These are phyloP conservation scores for Mionectes macconnelli DNA, from an alignment of 2,113 vertebrate species.

Conservation along the genomic window DNA sequence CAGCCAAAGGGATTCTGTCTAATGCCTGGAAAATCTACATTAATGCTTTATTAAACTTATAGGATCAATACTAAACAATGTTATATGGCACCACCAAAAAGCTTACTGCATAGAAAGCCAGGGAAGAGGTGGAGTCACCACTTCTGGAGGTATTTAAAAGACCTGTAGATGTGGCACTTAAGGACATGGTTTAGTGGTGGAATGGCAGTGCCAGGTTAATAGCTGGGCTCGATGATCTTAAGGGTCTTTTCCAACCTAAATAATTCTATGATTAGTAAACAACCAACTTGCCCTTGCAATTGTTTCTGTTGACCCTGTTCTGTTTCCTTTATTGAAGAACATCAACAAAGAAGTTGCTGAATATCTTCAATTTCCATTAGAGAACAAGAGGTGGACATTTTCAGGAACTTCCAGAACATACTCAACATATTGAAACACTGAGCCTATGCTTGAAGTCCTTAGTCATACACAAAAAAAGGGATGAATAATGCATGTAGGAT, in stretches of 20 bases:
- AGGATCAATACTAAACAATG: neutral
- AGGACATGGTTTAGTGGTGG: neutral
- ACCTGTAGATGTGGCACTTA: neutral
- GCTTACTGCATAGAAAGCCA: neutral
- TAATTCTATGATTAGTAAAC: neutral
- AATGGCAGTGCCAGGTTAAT: neutral
- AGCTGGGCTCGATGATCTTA: fast-evolving
- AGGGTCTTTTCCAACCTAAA: neutral
- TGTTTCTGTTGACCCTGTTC: neutral
- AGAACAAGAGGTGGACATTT: neutral
- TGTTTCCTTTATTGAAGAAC: neutral
- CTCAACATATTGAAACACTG: neutral
- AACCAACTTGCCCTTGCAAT: neutral
- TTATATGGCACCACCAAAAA: neutral
- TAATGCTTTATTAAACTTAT: neutral
- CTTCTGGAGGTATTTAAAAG: neutral
- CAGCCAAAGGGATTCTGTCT: neutral
- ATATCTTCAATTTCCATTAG: neutral
- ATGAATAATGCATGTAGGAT: neutral
- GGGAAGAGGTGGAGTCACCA: neutral
- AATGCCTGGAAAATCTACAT: neutral
- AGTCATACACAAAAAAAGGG: neutral
- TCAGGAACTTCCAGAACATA: neutral
- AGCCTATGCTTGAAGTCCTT: neutral
- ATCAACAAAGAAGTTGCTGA: neutral